These are phyloP conservation scores for Brachyrhaphis roseni DNA, from an alignment of 2,797 vertebrate species.

Conservation along the genomic window DNA sequence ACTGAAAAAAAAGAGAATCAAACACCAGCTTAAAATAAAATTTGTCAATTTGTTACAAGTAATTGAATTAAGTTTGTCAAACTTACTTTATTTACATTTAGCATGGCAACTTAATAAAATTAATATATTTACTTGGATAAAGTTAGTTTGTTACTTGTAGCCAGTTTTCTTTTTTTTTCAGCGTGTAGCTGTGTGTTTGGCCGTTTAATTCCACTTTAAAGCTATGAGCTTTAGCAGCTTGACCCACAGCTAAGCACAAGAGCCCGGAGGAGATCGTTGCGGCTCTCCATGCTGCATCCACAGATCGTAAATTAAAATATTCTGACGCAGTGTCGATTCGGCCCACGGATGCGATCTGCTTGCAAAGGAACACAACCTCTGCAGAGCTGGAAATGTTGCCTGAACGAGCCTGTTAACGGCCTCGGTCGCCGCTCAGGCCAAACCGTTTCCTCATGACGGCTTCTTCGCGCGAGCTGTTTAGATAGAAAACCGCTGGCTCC, in stretches of 20 bases:
- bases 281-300: conserved; percentile 43
- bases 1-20: no score
- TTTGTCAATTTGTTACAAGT: no score
- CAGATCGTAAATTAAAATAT: conserved; percentile 67
- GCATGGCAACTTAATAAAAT: no score
- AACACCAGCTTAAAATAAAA: no score
- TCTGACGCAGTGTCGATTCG: conserved; percentile 60
- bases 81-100: no score
- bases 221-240: conserved; percentile 41
- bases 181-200: neutral
- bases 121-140: no score
- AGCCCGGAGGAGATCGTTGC: conserved; percentile 49
- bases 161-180: no score
- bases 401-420: conserved; percentile 57
- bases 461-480: conserved; percentile 33
- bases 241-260: conserved; percentile 56
- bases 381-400: conserved; percentile 68
- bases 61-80: no score
- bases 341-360: conserved; percentile 75
- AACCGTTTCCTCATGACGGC: conserved; percentile 57
- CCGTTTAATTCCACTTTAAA: conserved; percentile 50
- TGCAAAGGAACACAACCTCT: conserved; percentile 61
- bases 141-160: no score
- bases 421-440: conserved; percentile 52
- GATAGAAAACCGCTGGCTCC: conserved; percentile 44